Conservation (phyloP, 2,113 vertebrate genomes). For the Cariama cristata region DNA sequence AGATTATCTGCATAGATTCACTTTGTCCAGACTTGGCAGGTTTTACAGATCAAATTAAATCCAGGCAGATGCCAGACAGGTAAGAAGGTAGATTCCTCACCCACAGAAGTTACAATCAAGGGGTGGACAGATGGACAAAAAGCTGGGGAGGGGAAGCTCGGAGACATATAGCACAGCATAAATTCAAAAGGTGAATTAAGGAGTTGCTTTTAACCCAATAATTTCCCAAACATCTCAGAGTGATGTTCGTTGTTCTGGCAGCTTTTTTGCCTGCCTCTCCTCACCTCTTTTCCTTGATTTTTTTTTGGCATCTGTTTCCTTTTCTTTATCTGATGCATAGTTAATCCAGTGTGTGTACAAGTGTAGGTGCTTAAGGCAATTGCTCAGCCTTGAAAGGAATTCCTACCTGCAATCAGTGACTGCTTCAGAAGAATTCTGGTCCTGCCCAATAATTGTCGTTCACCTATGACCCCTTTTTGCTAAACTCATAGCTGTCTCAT, state of each 20-base stretch:
- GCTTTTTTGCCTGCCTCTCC: background rate
- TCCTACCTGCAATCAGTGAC: background rate
- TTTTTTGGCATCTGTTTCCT: background rate
- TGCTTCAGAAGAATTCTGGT: background rate
- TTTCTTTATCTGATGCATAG: background rate
- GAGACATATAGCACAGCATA: background rate
- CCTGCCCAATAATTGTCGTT: background rate
- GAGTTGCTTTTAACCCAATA: background rate
- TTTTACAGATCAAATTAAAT: constrained; percentile 24
- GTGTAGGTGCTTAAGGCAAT: background rate
- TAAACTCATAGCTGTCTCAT: background rate
- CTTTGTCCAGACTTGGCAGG: background rate
- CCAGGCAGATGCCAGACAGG: background rate
- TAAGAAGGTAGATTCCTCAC: background rate
- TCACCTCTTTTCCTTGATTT: background rate
- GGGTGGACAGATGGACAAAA: background rate
- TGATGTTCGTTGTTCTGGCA: background rate
- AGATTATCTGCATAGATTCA: background rate
- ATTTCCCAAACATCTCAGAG: background rate
- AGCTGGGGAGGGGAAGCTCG: background rate
- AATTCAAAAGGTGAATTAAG: background rate
- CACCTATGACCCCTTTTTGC: constrained; percentile 21
- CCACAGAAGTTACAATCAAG: background rate
- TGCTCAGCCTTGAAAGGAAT: constrained; percentile 32
- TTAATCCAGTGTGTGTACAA: background rate